A percentile compares a stretch with the other conserved stretches of the same genome.
Evolutionary conservation across 2,797 vertebrate species (phyloP).

Genomic region (Remorina albescens): DNA sequence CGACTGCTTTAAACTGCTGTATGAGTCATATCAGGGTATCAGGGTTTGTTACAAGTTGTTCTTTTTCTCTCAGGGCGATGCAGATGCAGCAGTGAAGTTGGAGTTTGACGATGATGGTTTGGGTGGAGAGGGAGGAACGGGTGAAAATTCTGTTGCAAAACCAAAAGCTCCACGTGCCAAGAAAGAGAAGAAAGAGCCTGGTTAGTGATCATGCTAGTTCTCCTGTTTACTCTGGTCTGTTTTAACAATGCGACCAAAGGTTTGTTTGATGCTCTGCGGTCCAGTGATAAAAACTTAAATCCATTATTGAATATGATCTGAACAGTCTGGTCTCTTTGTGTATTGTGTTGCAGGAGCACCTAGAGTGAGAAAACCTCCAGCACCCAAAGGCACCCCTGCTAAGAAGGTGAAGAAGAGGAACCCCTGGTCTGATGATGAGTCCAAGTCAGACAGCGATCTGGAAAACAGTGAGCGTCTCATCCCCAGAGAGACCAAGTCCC

Average conservation of each 20-base stretch:
- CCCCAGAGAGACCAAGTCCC: conserved; percentile 93
- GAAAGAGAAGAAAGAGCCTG: conserved; percentile 94
- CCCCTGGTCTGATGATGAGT: conserved; percentile 97
- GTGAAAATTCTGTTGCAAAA: conserved; percentile 84
- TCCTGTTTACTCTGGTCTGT: neutral
- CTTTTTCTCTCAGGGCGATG: conserved; percentile 84
- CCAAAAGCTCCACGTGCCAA: conserved; percentile 88
- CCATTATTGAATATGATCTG: conserved; percentile 36
- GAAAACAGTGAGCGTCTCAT: conserved; percentile 91
- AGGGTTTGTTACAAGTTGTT: neutral
- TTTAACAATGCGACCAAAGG: conserved; percentile 3
- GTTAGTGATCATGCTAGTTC: conserved; percentile 81
- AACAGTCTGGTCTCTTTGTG: conserved; percentile 15
- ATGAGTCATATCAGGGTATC: neutral
- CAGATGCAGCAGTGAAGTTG: conserved; percentile 88
- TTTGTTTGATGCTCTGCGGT: conserved; percentile 8
- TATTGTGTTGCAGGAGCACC: conserved; percentile 75
- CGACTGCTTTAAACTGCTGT: too few species aligned
- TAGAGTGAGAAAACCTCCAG: conserved; percentile 88
- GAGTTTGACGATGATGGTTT: conserved; percentile 94
- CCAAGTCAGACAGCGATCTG: conserved; percentile 93
- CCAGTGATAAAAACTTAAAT: conserved; percentile 12
- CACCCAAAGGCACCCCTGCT: conserved; percentile 80
- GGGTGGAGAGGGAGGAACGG: conserved; percentile 82
- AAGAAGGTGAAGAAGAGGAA: conserved; percentile 98